Evolutionary conservation across 2,113 vertebrate species (phyloP).

Genomic region (Spheniscus mendiculus): DNA sequence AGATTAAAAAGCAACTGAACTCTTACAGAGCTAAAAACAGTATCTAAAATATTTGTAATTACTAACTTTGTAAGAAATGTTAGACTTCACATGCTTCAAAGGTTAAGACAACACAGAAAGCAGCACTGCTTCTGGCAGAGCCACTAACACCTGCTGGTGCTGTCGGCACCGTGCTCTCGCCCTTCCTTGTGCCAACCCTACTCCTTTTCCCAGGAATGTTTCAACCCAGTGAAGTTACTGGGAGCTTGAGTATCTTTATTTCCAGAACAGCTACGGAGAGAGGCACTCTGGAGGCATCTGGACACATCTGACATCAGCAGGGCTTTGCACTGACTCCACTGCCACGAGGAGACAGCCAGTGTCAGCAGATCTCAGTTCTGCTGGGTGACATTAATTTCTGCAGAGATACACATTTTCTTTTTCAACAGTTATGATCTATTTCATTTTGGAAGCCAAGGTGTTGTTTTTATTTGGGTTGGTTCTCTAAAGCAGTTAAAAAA

Average conservation of each 20-base stretch:
- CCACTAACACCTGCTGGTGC: background rate
- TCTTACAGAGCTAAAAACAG: background rate
- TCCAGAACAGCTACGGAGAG: background rate
- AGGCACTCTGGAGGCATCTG: background rate
- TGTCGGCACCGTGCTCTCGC: fast-evolving
- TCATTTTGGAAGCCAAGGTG: background rate
- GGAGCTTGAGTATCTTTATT: background rate
- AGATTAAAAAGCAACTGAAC: background rate
- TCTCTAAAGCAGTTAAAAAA: background rate
- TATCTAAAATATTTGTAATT: background rate
- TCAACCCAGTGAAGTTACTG: background rate
- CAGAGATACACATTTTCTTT: background rate
- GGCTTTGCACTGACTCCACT: background rate
- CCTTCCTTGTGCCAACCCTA: background rate
- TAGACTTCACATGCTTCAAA: background rate
- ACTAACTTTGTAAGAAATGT: background rate
- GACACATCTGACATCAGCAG: background rate
- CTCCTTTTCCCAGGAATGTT: background rate
- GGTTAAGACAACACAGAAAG: background rate
- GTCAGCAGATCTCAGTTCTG: background rate
- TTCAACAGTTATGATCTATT: background rate
- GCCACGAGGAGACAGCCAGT: background rate
- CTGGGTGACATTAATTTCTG: fast-evolving
- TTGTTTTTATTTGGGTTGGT: background rate
- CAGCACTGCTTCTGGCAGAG: background rate